Conservation (phyloP, 2,888 invertebrate genomes). For the Glyphotaelius pellucidus region DNA sequence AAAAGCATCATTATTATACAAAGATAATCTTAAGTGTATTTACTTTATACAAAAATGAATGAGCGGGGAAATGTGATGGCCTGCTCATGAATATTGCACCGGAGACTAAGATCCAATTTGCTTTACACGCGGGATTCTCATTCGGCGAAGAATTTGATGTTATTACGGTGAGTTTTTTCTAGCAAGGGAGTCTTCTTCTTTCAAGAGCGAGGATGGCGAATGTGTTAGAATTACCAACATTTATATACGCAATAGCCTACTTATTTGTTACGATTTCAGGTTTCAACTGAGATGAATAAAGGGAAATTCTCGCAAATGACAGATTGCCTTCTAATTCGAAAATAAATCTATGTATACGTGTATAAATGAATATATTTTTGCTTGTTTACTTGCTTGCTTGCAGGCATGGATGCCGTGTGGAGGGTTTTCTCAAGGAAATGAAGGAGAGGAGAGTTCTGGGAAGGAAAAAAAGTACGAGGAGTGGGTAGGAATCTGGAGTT, state of each 20-base stretch:
- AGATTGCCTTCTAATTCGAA: not conserved
- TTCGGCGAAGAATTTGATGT: not conserved
- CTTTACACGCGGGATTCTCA: conserved; percentile 18
- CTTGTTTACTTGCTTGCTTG: no score
- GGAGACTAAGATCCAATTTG: conserved; percentile 12
- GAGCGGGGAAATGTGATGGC: not conserved
- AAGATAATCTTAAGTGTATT: not conserved
- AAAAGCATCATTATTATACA: not conserved
- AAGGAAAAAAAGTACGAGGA: no score
- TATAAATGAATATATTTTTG: no score
- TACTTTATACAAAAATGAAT: not conserved
- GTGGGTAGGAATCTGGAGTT: no score
- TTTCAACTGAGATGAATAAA: not conserved
- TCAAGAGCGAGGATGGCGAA: not conserved
- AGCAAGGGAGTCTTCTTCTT: not conserved
- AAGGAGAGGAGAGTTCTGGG: no score
- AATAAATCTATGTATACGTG: no score
- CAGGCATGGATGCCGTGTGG: no score
- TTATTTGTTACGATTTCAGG: not conserved
- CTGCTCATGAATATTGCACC: conserved; percentile 25
- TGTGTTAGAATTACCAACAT: not conserved
- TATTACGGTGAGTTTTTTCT: conserved; percentile 21
- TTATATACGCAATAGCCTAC: not conserved
- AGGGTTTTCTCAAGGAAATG: no score
- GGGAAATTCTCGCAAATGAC: not conserved